A percentile compares a stretch with the other conserved stretches of the same genome.
phyloP scores from a whole-genome alignment of 2,888 invertebrate genomes.

The Halictus quadricinctus region DNA sequence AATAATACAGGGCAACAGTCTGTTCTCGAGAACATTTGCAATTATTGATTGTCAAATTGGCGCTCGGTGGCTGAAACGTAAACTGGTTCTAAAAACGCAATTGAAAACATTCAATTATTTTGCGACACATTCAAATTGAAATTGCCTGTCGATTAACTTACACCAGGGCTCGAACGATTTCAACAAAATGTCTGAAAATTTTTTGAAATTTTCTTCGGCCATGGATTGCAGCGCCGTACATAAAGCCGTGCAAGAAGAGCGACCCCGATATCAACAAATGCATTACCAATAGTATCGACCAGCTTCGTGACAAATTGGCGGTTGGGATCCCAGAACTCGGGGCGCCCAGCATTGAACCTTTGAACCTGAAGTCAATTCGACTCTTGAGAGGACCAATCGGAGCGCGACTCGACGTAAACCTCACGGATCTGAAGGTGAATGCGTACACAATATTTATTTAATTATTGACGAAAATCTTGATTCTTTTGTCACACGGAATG shows the following conservation, averaged over 20 bases:
- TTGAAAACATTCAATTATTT: no score
- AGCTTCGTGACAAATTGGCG: constrained; percentile 85
- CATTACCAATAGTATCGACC: constrained; percentile 86
- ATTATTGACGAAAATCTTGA: no score
- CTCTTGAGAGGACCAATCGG: constrained; percentile 85
- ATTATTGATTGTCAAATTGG: no score
- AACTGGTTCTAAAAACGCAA: no score
- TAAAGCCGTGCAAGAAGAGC: constrained; percentile 86
- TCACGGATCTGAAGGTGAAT: constrained; percentile 77
- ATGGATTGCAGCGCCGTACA: constrained; percentile 85
- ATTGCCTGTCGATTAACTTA: no score
- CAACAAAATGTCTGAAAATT: no score
- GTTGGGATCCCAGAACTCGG: constrained; percentile 87
- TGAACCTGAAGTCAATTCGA: constrained; percentile 86
- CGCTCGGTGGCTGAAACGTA: no score
- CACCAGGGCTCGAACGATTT: no score
- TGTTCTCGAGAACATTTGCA: background rate
- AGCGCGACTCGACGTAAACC: constrained; percentile 81
- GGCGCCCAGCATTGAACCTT: constrained; percentile 87
- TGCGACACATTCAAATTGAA: no score
- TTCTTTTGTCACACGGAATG: no score
- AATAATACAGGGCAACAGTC: background rate
- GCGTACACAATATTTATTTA: background rate
- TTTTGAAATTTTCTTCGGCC: background rate
- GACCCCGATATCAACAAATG: constrained; percentile 87